Evolutionary conservation across 2,888 invertebrate species (phyloP).

Genomic region (Parascotia fuliginaria): DNA sequence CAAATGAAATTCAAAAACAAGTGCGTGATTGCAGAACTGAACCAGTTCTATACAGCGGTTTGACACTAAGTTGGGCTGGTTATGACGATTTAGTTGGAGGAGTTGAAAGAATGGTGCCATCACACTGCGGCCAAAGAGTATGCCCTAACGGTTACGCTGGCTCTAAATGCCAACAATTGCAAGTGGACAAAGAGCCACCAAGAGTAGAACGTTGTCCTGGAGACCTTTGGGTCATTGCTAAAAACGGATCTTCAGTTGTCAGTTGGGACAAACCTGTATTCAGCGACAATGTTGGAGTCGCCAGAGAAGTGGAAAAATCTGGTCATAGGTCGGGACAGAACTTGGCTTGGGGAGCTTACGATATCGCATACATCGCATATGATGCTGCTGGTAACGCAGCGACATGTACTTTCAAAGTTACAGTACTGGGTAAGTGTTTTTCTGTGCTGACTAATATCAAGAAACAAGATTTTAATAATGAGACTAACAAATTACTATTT

Average conservation of each 20-base stretch:
- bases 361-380: slow-evolving; percentile 96
- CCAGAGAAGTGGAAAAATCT: slow-evolving; percentile 92
- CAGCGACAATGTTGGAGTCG: slow-evolving; percentile 94
- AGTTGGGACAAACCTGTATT: slow-evolving; percentile 97
- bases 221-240: slow-evolving; percentile 97
- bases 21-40: slow-evolving; percentile 96
- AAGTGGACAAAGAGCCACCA: slow-evolving; percentile 94
- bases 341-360: slow-evolving; percentile 95
- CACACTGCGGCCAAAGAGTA: slow-evolving; percentile 95
- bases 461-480: too few relatives aligned
- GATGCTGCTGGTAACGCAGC: slow-evolving; percentile 97
- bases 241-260: slow-evolving; percentile 95
- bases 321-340: slow-evolving; percentile 95
- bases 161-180: slow-evolving; percentile 92
- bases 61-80: slow-evolving; percentile 96
- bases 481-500: too few relatives aligned
- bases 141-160: slow-evolving; percentile 96
- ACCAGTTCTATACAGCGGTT: slow-evolving; percentile 93
- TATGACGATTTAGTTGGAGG: slow-evolving; percentile 96
- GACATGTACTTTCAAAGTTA: slow-evolving; percentile 95
- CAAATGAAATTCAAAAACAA: slow-evolving; percentile 96
- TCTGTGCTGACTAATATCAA: too few relatives aligned
- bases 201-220: slow-evolving; percentile 96
- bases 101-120: slow-evolving; percentile 95
- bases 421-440: slow-evolving; percentile 90